Evolutionary conservation across 2,113 vertebrate genomes (phyloP).

Genomic region (Axis porcinus): DNA sequence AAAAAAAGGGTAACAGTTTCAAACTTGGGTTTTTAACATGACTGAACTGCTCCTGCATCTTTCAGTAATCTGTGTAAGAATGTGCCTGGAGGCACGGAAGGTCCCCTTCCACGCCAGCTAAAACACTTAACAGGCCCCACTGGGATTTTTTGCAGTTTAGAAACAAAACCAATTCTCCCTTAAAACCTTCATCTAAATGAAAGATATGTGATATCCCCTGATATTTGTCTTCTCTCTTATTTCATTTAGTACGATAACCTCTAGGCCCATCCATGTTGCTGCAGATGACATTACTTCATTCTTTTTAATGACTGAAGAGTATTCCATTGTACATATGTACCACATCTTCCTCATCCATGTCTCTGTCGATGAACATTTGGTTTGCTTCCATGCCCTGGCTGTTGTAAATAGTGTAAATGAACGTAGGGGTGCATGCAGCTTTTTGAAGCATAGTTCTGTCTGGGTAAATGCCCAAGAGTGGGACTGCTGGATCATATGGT

Average conservation of each 20-base stretch:
- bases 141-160: neutral
- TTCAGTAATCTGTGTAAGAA: neutral
- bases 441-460: neutral
- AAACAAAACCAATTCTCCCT: neutral
- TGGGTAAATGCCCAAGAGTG: neutral
- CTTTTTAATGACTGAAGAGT: neutral
- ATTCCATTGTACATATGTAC: neutral
- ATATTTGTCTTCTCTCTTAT: neutral
- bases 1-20: neutral
- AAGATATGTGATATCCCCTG: neutral
- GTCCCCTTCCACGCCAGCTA: neutral
- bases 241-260: neutral
- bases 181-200: neutral
- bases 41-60: neutral
- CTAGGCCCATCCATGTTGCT: neutral
- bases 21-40: neutral
- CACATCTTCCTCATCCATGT: neutral
- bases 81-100: neutral
- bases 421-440: neutral
- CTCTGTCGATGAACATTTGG: neutral
- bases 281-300: neutral
- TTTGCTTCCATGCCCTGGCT: neutral
- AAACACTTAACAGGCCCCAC: neutral
- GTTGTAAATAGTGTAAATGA: neutral
- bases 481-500: neutral